phyloP scores from a whole-genome alignment of 1,140 invertebrate genomes.

The Drosophila aff. region DNA sequence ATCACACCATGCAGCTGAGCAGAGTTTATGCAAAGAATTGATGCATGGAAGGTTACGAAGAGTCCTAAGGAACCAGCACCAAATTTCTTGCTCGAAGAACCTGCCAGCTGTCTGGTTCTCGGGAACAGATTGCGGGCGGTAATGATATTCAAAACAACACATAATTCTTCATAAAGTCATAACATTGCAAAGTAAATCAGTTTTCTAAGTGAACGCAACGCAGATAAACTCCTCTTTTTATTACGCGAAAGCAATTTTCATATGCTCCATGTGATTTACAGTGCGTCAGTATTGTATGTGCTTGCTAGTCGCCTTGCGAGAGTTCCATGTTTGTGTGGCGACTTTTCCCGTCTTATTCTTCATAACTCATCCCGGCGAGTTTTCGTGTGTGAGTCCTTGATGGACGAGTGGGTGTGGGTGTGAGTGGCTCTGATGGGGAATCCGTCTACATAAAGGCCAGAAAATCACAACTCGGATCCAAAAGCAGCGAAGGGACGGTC shows the following conservation, averaged over 20 bases:
- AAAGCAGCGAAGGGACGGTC: conserved; percentile 27
- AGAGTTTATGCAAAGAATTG: conserved; percentile 1
- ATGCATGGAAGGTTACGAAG: background rate
- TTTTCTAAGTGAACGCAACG: conserved; percentile 57
- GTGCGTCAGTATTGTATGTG: conserved; percentile 13
- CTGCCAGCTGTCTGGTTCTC: background rate
- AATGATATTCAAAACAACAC: conserved; percentile 72
- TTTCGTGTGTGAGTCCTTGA: conserved; percentile 17
- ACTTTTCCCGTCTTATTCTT: conserved; percentile 14
- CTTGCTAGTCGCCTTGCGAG: background rate
- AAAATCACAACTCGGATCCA: conserved; percentile 66
- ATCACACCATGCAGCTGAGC: conserved; percentile 24
- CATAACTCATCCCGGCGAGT: conserved; percentile 17
- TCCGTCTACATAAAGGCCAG: conserved; percentile 67
- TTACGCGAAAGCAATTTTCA: conserved; percentile 72
- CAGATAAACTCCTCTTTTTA: conserved; percentile 70
- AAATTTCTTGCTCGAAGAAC: conserved; percentile 18
- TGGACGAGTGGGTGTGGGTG: conserved; percentile 7
- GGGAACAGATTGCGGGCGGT: conserved; percentile 42
- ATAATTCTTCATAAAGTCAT: conserved; percentile 77
- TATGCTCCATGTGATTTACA: conserved; percentile 65
- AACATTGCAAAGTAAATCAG: conserved; percentile 76
- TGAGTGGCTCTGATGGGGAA: conserved; percentile 25
- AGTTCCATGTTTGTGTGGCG: conserved; percentile 10
- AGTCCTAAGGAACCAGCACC: conserved; percentile 18